phyloP scores from a whole-genome alignment of 2,888 invertebrate species.

The Lomographa bimaculata region DNA sequence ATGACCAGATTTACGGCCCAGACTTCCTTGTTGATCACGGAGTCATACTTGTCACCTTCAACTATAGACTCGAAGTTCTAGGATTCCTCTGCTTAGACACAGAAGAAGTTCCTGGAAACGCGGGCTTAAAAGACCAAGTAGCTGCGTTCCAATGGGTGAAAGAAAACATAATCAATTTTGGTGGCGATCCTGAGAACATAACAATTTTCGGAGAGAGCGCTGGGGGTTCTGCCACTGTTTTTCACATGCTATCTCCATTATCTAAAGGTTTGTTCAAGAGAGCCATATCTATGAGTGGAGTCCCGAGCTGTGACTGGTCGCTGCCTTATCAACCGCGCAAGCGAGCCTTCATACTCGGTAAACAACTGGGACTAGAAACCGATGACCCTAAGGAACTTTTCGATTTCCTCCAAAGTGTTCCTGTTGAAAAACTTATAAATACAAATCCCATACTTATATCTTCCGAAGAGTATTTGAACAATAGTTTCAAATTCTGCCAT shows the following conservation, averaged over 20 bases:
- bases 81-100: conserved; percentile 82
- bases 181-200: conserved; percentile 49
- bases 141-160: conserved; percentile 52
- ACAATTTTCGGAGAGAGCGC: conserved; percentile 58
- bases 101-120: conserved; percentile 83
- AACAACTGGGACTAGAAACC: conserved; percentile 46
- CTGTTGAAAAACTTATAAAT: conserved; percentile 37
- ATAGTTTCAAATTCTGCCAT: conserved; percentile 25
- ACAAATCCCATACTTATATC: conserved; percentile 29
- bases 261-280: conserved; percentile 55
- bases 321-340: conserved; percentile 39
- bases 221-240: conserved; percentile 45
- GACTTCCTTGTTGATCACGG: conserved; percentile 78
- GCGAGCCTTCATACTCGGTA: conserved; percentile 47
- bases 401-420: conserved; percentile 46
- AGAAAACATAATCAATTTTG: conserved; percentile 48
- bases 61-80: conserved; percentile 42
- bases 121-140: conserved; percentile 72
- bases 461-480: conserved; percentile 24
- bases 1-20: conserved; percentile 76
- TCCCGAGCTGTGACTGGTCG: conserved; percentile 45
- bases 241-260: conserved; percentile 54
- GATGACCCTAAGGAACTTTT: conserved; percentile 43
- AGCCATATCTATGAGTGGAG: conserved; percentile 57
- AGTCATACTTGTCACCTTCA: conserved; percentile 74